Evolutionary conservation across 1,140 invertebrate species (phyloP), one percentile per base, ranked within the genome.

Genomic region (Samia ricini): DNA sequence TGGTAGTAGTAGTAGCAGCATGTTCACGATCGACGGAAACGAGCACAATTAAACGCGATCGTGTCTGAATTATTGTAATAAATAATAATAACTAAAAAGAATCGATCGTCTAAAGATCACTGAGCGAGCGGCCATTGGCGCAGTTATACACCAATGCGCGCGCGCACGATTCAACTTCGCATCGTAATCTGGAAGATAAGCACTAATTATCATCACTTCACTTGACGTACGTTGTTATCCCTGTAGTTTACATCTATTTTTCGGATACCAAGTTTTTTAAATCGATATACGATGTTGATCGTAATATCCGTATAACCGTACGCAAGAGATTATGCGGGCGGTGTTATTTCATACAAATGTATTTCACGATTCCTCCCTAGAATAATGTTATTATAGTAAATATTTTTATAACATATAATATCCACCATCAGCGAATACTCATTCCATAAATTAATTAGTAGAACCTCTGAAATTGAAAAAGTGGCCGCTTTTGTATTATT

Each of bases 81-180:
- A 89, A 83, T 42, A 15, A 4, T 89, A 89, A 89, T 89, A 87
- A 89, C 81, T 77, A 78, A 88, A 89, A 89, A 89, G 77, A 88
- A 87, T 89, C 77, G 80, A 87, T 83, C 76, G 61, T 81, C 74
- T 81, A 86, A 85, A 77, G 76, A 84, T 71, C 69, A 62, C 51
- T 66, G 82, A 79, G 50, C 52, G 79, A 64, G 60, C 69, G 64
- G 66, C 76, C 67, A 89, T 89, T 89, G 87, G 87, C 68, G 67
- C 63, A 72, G 61, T 63, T 42, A 72, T 63, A 69, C 72, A 63
- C 87, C 87, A 89, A 88, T 89, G 83, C 87, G 82, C 85, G 76
- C 64, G 81, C 83, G 79, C 83, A 84, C 76, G 76, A 78, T 59
- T n/a, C n/a, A n/a, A n/a, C 70, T 58, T 76, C 75, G 79, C 76